Percentiles rank a stretch among this genome's conserved stretches.
These are phyloP conservation scores for Myotis findleyi DNA, from an alignment of 2,797 vertebrate species.

Conservation along the genomic window DNA sequence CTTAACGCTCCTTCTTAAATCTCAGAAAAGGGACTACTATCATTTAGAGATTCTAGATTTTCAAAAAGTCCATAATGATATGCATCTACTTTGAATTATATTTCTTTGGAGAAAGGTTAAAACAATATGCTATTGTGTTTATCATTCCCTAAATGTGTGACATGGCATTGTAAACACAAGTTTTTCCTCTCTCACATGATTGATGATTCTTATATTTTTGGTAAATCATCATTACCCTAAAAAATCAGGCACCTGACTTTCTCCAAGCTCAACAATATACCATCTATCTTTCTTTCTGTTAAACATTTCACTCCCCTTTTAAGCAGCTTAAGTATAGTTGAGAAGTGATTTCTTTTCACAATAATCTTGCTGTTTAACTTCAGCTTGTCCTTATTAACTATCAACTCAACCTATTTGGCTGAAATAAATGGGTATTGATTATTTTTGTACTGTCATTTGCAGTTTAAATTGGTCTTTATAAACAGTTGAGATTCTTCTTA, in stretches of 20 bases:
- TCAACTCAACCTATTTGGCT: conserved; percentile 23
- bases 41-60: background rate
- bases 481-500: background rate
- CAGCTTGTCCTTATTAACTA: conserved; percentile 29
- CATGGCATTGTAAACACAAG: background rate
- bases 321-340: background rate
- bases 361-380: conserved; percentile 59
- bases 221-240: background rate
- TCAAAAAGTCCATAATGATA: background rate
- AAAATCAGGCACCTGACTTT: background rate
- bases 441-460: conserved; percentile 52
- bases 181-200: background rate
- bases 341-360: conserved; percentile 17
- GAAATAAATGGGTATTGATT: conserved; percentile 65
- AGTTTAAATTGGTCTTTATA: conserved; percentile 20
- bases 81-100: background rate
- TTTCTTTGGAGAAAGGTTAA: background rate
- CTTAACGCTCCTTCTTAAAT: background rate
- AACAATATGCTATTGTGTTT: background rate
- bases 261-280: background rate
- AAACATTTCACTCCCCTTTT: background rate
- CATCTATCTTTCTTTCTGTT: background rate
- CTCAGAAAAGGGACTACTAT: background rate
- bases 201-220: background rate
- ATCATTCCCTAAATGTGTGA: background rate